Base-by-base conservation (phyloP, 2,797 vertebrate species). In the Amphiprion clarkii region DNA sequence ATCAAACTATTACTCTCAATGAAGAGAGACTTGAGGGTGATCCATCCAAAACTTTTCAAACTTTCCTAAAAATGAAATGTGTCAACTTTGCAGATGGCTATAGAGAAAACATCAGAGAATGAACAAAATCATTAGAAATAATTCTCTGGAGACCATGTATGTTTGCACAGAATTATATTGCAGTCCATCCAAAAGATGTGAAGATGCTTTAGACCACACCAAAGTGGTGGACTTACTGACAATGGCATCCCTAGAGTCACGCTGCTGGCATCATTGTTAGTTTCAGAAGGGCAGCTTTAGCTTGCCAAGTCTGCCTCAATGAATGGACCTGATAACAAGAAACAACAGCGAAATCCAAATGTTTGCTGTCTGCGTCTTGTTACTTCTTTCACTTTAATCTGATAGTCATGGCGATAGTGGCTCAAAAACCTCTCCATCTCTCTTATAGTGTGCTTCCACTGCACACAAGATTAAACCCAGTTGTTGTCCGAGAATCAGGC, bases 301-400 rank as follows among this genome's bases (percentile, higher is more conserved):
- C 66, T 64, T 67, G 46, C 21, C 39, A 39, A 13, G 57, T 11
- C 31, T 64, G 59, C 49, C 31, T 64, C 42, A 29, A 17, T n/a
- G 71, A 74, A 56, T 21, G 12, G 39, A 31, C 60, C 66, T 29
- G 65, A 70, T 55, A 79, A 74, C 40, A 65, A 63, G 62, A 72
- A 57, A 54, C 54, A 59, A 49, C 58, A 62, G 21, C 2, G 6
- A 57, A 71, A 62, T 71, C 62, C 36, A 71, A 63, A 76, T 59
- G 70, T 67, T 71, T 69, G 40, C 49, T 46, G 54, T 73, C 44
- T 65, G 49, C 44, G 44, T 21, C 36, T 51, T 67, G 57, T 71
- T 63, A 31, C 31, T 73, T 53, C 70, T 70, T 71, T 58, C 31
- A n/a, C 48, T 78, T 67, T 46, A 67, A 71, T 75, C 67, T 63